These are phyloP conservation scores for Heliconius eleuchia DNA, from an alignment of 1,140 invertebrate species.

Conservation along the genomic window DNA sequence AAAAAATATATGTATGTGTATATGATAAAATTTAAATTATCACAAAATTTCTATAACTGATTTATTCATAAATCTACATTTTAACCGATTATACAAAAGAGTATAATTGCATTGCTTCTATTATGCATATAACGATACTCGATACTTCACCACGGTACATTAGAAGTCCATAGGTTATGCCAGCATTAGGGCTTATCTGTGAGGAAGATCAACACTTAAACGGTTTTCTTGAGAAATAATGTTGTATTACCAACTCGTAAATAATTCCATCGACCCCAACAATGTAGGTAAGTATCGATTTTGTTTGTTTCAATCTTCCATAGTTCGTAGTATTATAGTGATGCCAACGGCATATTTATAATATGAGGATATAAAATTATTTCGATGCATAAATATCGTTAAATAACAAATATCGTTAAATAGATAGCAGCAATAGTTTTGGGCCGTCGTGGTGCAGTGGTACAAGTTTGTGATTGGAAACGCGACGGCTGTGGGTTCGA, in stretches of 20 bases:
- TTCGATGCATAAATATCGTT: too few species aligned
- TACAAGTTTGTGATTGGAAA: too few species aligned
- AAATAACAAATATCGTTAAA: too few species aligned
- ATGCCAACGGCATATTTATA: neutral
- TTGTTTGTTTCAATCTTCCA: slow-evolving; percentile 25
- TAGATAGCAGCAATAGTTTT: too few species aligned
- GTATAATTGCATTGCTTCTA: slow-evolving; percentile 26
- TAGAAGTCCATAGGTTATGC: slow-evolving; percentile 54
- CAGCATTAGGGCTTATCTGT: slow-evolving; percentile 49
- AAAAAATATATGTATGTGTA: too few species aligned
- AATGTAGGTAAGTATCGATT: slow-evolving; percentile 34
- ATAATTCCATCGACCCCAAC: slow-evolving; percentile 38
- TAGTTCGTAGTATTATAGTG: neutral
- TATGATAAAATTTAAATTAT: too few species aligned
- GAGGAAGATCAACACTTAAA: slow-evolving; percentile 43
- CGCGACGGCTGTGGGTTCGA: too few species aligned
- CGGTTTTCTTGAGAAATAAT: slow-evolving; percentile 48
- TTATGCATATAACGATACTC: slow-evolving; percentile 33
- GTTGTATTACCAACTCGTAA: slow-evolving; percentile 46
- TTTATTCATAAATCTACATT: too few species aligned
- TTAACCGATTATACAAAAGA: slow-evolving; percentile 86
- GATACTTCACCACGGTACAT: slow-evolving; percentile 47
- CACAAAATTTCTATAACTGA: too few species aligned
- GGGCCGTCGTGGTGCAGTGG: too few species aligned
- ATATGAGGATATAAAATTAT: neutral